Evolutionary conservation across 1,140 invertebrate species (phyloP).

Genomic region (Andrena cerasifolii): DNA sequence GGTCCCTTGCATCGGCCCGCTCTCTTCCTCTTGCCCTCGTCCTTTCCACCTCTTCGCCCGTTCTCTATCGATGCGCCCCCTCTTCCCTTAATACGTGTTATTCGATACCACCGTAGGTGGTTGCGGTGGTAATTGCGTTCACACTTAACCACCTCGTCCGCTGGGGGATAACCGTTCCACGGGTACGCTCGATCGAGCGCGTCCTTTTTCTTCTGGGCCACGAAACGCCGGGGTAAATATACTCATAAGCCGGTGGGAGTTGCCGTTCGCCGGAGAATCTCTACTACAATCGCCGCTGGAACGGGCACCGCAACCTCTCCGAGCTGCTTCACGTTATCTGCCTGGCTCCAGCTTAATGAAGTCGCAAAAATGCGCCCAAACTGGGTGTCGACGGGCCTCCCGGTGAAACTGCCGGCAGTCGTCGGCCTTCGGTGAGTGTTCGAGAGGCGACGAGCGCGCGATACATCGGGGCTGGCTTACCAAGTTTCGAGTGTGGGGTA

Average conservation of each 20-base stretch:
- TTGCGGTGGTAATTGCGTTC: slow-evolving; percentile 79
- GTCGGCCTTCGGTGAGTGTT: neutral
- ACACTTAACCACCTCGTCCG: slow-evolving; percentile 73
- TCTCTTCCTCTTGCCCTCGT: slow-evolving; percentile 20
- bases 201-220: slow-evolving; percentile 28
- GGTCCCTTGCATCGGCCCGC: slow-evolving; percentile 47
- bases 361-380: slow-evolving; percentile 8
- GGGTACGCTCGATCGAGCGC: slow-evolving; percentile 18
- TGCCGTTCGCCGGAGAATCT: slow-evolving; percentile 32
- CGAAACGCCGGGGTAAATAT: slow-evolving; percentile 46
- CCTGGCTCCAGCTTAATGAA: neutral
- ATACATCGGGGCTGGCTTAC: neutral
- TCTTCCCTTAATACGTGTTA: slow-evolving; percentile 76
- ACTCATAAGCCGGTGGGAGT: slow-evolving; percentile 23
- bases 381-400: neutral
- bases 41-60: neutral
- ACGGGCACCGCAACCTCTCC: neutral
- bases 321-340: neutral
- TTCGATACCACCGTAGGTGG: slow-evolving; percentile 78
- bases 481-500: slow-evolving; percentile 33
- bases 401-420: neutral
- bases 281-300: neutral
- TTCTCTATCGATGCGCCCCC: neutral
- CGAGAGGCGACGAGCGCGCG: neutral
- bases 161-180: slow-evolving; percentile 67